phyloP scores from a whole-genome alignment of 2,888 invertebrate genomes.

The Drosophila melanosoma region DNA sequence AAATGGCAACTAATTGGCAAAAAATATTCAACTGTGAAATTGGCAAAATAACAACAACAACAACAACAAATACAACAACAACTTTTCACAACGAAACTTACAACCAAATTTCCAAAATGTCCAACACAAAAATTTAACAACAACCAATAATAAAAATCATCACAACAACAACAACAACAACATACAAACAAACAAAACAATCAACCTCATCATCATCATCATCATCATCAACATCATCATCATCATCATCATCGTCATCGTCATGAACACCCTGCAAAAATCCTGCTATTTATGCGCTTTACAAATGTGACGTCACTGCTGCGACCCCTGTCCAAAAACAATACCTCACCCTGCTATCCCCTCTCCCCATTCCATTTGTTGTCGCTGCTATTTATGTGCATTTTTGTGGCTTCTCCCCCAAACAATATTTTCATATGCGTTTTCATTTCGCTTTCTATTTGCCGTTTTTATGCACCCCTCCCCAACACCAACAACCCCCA shows the following conservation, averaged over 20 bases:
- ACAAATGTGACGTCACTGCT: constrained; percentile 65
- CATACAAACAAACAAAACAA: constrained; percentile 38
- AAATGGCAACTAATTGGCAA: constrained; percentile 71
- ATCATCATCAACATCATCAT: constrained; percentile 39
- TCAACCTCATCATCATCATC: not conserved
- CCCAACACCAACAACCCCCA: not conserved
- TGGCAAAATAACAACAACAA: constrained; percentile 49
- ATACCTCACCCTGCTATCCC: constrained; percentile 1
- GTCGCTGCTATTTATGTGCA: constrained; percentile 73
- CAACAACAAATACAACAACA: not conserved
- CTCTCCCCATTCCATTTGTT: constrained; percentile 33
- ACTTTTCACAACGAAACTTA: constrained; percentile 19
- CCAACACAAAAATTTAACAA: constrained; percentile 45
- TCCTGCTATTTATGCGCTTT: constrained; percentile 77
- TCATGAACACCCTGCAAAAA: constrained; percentile 72
- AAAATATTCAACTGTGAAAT: constrained; percentile 68
- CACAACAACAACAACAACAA: constrained; percentile 58
- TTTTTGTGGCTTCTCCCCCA: constrained; percentile 68
- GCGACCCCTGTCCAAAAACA: constrained; percentile 34
- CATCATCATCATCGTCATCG: constrained; percentile 56
- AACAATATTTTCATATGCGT: constrained; percentile 55
- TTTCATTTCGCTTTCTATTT: constrained; percentile 72
- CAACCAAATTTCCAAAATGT: constrained; percentile 29
- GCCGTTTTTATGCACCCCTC: constrained; percentile 27
- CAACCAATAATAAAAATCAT: constrained; percentile 59